Conservation (phyloP, 2,888 invertebrate species). For the Elysia crispata region DNA sequence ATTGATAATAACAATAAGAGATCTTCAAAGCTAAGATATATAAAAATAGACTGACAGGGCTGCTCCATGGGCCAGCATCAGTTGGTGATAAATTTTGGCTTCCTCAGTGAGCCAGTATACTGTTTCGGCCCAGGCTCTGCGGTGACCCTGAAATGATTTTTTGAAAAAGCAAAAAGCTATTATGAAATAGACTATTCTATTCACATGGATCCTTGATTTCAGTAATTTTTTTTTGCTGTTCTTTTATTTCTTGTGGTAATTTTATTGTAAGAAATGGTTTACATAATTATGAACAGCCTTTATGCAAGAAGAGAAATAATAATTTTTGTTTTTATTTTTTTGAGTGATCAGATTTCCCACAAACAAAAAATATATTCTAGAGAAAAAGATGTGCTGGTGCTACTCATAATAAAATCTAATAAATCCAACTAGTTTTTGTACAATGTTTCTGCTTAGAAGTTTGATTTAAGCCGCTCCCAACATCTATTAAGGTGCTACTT, state of each 20-base stretch:
- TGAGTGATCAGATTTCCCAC: too few relatives aligned
- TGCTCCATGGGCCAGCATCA: constrained; percentile 70
- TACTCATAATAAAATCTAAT: too few relatives aligned
- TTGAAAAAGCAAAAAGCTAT: not conserved
- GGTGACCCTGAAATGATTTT: constrained; percentile 66
- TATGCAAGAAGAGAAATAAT: too few relatives aligned
- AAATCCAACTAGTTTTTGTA: too few relatives aligned
- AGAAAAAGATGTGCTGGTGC: too few relatives aligned
- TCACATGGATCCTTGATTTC: not conserved
- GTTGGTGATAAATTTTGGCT: constrained; percentile 62
- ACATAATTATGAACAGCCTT: not conserved
- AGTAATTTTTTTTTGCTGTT: not conserved
- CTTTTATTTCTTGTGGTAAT: not conserved
- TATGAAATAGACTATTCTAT: not conserved
- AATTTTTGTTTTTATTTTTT: too few relatives aligned
- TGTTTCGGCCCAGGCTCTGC: constrained; percentile 71
- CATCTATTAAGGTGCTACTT: too few relatives aligned
- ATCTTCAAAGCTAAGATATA: too few relatives aligned
- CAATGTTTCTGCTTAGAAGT: too few relatives aligned
- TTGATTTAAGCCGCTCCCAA: too few relatives aligned
- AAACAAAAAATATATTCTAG: too few relatives aligned
- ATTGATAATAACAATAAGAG: too few relatives aligned
- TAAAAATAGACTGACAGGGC: constrained; percentile 67
- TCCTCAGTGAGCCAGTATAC: constrained; percentile 69
- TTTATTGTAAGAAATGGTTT: not conserved